These are phyloP conservation scores for Eulemur rubriventer DNA, from an alignment of 2,797 vertebrate species.

Conservation along the genomic window DNA sequence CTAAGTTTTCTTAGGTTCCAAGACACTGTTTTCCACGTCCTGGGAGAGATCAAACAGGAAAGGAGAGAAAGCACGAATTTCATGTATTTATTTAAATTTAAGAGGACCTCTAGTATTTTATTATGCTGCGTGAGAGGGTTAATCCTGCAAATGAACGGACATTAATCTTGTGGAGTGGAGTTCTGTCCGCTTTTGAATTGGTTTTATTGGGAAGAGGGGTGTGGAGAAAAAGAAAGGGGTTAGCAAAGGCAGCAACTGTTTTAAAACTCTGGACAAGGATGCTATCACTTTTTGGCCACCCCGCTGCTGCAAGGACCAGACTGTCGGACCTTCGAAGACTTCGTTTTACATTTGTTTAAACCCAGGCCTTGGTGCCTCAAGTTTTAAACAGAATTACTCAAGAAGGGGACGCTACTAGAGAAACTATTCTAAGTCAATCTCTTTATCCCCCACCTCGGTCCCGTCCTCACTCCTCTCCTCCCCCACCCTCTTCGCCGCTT, in stretches of 20 bases:
- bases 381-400: slow-evolving; percentile 74
- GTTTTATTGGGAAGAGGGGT: slow-evolving; percentile 62
- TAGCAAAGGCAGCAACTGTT: slow-evolving; percentile 57
- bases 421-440: slow-evolving; percentile 1
- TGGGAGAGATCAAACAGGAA: slow-evolving; percentile 24
- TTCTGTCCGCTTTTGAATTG: slow-evolving; percentile 74
- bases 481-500: not conserved
- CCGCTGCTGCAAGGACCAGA: not conserved
- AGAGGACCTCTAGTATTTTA: slow-evolving; percentile 74
- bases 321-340: not conserved
- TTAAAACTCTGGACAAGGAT: slow-evolving; percentile 64
- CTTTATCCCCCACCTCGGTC: not conserved
- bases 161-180: slow-evolving; percentile 83
- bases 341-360: not conserved
- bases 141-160: slow-evolving; percentile 79
- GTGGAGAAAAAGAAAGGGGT: not conserved
- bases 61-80: slow-evolving; percentile 57
- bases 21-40: not conserved
- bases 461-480: not conserved
- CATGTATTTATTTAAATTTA: slow-evolving; percentile 67
- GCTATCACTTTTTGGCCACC: slow-evolving; percentile 30
- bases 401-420: slow-evolving; percentile 4
- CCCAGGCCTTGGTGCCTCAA: slow-evolving; percentile 50
- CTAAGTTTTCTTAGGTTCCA: slow-evolving; percentile 1
- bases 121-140: slow-evolving; percentile 75